Base-by-base conservation (phyloP, 2,888 invertebrate species). In the Ochlodes sylvanus region DNA sequence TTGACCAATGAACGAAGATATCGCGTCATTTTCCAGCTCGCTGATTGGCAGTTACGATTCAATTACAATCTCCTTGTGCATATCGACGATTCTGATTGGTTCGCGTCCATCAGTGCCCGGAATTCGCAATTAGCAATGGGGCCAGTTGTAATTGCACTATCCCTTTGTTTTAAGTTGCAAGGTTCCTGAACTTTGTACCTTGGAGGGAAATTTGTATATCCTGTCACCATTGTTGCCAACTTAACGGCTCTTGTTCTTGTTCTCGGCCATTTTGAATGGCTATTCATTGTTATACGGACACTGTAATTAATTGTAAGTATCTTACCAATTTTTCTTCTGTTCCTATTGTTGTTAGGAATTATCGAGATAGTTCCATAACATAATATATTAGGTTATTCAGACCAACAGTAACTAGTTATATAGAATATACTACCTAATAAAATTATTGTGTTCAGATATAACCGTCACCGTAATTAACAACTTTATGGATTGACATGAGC, bases 31-130 rank as follows among this genome's bases (percentile, higher is more conserved):
- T 67, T 67, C 67, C 67, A 67, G 61, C 44, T 41, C 67, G 47
- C 55, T 62, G 67, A 61, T 61, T 67, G 67, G 67, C 47, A 38
- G 67, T 61, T 67, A 69, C 70, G 68, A 68, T 72, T 72, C 64
- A 44, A 70, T 63, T 70, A 70, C 66, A 63, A 52, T 67, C 67
- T 55, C 67, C 67, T 61, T 52, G 67, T 67, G 66, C 67, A 62
- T 19, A 63, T 63, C 57, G 56, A 32, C 50, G 57, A 58, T 50
- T 60, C 69, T 69, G 65, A 69, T 69, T 69, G 65, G 69, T 56
- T 58, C 58, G 19, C 65, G 50, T 65, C 42, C 58, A 27, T 66
- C 65, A 66, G 55, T 47, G 55, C 14, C 44, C 27, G 69, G 65
- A 69, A 69, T 69, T 64, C 50, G 67, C 67, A 67, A 70, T 70